These are phyloP conservation scores for Phataginus tetradactyla DNA, from an alignment of 2,797 vertebrate genomes.

Conservation along the genomic window DNA sequence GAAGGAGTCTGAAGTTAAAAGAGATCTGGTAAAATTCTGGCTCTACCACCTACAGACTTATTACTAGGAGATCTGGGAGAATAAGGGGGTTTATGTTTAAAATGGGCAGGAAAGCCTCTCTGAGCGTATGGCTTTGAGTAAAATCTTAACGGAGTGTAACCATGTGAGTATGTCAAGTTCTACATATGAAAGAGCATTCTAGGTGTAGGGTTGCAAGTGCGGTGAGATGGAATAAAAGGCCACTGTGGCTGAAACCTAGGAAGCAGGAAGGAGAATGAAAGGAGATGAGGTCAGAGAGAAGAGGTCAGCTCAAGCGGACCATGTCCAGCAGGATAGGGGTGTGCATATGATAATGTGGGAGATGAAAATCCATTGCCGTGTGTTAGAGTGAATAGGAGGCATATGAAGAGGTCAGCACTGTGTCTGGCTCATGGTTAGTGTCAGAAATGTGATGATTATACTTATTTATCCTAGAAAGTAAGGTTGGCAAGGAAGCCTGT, in stretches of 20 bases:
- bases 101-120: background rate
- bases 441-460: background rate
- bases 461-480: background rate
- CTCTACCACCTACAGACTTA: background rate
- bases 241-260: too few species aligned
- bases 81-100: background rate
- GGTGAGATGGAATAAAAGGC: background rate
- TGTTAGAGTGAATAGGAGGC: background rate
- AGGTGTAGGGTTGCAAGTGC: background rate
- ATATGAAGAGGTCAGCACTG: background rate
- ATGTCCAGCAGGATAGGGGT: background rate
- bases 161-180: background rate
- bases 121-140: background rate
- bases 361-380: background rate
- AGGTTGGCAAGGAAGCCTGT: background rate
- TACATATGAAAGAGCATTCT: background rate
- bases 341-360: background rate
- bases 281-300: background rate
- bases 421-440: background rate
- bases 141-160: background rate
- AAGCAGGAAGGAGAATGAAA: background rate
- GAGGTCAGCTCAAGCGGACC: background rate
- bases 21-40: background rate
- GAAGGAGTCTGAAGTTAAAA: background rate
- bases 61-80: background rate